Percentiles rank a stretch among this genome's conserved stretches.
These are phyloP conservation scores for Prosapia bicincta DNA, from an alignment of 2,888 invertebrate genomes.

Conservation along the genomic window DNA sequence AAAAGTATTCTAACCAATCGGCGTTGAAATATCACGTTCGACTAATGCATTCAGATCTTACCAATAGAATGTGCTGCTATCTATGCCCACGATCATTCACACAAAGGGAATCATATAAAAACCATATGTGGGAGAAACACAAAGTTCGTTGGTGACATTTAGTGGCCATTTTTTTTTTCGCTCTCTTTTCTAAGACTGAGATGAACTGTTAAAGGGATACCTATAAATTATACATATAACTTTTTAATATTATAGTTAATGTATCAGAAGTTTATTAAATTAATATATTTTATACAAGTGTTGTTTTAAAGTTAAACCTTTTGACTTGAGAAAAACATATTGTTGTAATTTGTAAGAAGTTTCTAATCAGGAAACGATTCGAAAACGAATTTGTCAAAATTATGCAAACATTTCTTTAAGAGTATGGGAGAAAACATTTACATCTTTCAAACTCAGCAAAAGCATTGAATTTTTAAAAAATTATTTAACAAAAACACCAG, in stretches of 20 bases:
- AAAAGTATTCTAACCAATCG: conserved; percentile 66
- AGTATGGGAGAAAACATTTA: too few species aligned
- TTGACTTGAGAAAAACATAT: neutral
- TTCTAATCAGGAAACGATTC: too few species aligned
- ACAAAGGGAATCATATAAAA: conserved; percentile 64
- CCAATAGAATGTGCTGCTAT: conserved; percentile 65
- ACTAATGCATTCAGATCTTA: conserved; percentile 64
- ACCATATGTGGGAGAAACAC: conserved; percentile 65
- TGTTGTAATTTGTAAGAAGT: too few species aligned
- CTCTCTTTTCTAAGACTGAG: neutral
- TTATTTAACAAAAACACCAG: too few species aligned
- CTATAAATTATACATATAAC: neutral
- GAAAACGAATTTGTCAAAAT: too few species aligned
- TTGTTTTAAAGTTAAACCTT: neutral
- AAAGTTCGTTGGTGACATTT: conserved; percentile 37
- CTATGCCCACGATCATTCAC: conserved; percentile 66
- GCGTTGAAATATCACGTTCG: conserved; percentile 66
- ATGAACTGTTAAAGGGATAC: neutral
- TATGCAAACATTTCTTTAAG: too few species aligned
- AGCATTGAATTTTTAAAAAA: too few species aligned
- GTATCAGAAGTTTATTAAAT: conserved; percentile 1
- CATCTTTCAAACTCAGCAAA: too few species aligned
- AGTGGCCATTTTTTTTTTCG: neutral
- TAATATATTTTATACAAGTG: neutral
- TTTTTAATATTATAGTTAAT: neutral